A percentile compares a stretch with the other conserved stretches of the same genome.
Evolutionary conservation across 2,888 invertebrate genomes (phyloP).

Genomic region (Brenthis daphne): DNA sequence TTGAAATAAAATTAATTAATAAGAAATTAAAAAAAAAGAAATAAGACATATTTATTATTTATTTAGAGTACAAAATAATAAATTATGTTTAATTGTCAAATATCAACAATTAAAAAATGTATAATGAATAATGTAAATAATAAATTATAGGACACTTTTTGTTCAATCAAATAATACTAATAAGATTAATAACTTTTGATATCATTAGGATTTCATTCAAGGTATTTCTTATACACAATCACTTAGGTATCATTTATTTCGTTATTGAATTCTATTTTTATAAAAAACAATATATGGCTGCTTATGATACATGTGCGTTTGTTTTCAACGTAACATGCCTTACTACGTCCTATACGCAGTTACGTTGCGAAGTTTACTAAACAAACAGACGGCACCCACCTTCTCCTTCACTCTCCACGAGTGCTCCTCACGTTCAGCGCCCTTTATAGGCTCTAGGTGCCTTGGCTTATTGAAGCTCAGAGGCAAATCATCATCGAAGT

Average conservation of each 20-base stretch:
- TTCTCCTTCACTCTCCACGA: conserved; percentile 97
- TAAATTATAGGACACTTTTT: not conserved
- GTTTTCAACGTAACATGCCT: conserved; percentile 56
- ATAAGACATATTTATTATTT: too few relatives aligned
- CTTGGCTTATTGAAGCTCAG: conserved; percentile 88
- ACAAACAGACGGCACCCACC: conserved; percentile 68
- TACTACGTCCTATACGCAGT: conserved; percentile 52
- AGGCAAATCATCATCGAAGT: conserved; percentile 85
- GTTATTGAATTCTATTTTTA: not conserved
- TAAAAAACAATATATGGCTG: conserved; percentile 7
- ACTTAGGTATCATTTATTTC: too few relatives aligned
- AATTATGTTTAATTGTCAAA: too few relatives aligned
- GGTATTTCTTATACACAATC: not conserved
- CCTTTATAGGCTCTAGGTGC: conserved; percentile 73
- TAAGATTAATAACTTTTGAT: not conserved
- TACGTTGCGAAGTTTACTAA: conserved; percentile 42
- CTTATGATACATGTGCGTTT: conserved; percentile 67
- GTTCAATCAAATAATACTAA: too few relatives aligned
- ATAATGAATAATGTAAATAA: not conserved
- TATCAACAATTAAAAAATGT: too few relatives aligned
- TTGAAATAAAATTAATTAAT: too few relatives aligned
- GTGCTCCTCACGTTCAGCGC: conserved; percentile 86
- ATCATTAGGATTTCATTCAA: not conserved
- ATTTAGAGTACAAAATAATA: too few relatives aligned
- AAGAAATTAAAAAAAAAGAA: too few relatives aligned